These are phyloP conservation scores for Blastomussa wellsi DNA, from an alignment of 92 coral and sea anemone species.

Conservation along the genomic window DNA sequence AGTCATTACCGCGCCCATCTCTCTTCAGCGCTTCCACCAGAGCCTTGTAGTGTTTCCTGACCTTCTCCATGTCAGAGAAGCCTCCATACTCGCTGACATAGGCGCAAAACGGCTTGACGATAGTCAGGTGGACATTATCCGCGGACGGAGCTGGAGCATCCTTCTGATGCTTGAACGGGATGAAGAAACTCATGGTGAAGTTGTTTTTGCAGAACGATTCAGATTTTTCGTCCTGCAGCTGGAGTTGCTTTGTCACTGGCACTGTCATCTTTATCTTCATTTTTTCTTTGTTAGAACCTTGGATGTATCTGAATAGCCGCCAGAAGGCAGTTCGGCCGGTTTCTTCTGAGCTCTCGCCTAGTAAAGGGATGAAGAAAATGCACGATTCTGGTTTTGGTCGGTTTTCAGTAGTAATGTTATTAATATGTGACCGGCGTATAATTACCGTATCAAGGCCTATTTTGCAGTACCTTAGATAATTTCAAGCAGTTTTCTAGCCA, in stretches of 20 bases:
- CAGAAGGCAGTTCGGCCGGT: slow-evolving; percentile 29
- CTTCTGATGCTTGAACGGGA: slow-evolving; percentile 67
- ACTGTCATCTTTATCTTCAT: slow-evolving; percentile 75
- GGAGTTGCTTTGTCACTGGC: slow-evolving; percentile 73
- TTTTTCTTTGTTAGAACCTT: slow-evolving; percentile 51
- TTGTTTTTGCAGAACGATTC: slow-evolving; percentile 63
- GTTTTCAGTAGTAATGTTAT: too few species aligned
- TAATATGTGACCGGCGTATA: too few species aligned
- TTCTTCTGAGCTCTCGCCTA: background rate
- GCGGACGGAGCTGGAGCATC: slow-evolving; percentile 53
- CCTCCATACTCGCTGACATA: slow-evolving; percentile 66
- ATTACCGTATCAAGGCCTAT: too few species aligned
- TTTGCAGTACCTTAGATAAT: too few species aligned
- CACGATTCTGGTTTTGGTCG: background rate
- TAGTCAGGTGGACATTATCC: slow-evolving; percentile 36
- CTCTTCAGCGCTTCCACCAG: slow-evolving; percentile 57
- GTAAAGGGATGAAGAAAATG: background rate
- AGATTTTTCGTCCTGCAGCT: slow-evolving; percentile 40
- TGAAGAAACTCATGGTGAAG: slow-evolving; percentile 78
- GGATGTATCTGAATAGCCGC: slow-evolving; percentile 76
- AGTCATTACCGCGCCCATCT: slow-evolving; percentile 67
- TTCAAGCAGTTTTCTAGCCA: too few species aligned
- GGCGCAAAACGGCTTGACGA: slow-evolving; percentile 60
- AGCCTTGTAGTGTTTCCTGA: slow-evolving; percentile 44
- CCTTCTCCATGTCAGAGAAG: slow-evolving; percentile 35